Percentiles rank a stretch among this genome's conserved stretches.
Conservation (phyloP, 2,888 invertebrate genomes). For the Drosophila hawaiiensis region DNA sequence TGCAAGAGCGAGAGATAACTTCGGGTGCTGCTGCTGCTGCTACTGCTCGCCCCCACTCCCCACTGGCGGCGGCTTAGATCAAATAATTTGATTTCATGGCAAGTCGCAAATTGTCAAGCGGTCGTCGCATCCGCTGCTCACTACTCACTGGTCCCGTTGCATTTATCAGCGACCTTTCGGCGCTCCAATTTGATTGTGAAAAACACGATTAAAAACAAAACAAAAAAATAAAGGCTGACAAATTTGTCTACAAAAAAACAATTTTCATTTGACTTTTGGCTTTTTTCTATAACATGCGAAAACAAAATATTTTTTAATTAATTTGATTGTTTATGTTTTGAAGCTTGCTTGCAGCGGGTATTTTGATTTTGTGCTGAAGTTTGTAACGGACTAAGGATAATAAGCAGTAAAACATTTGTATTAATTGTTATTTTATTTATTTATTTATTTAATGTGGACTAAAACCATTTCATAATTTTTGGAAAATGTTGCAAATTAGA, state of each 20-base stretch:
- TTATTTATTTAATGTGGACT: not conserved
- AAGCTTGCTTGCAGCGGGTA: not conserved
- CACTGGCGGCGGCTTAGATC: slow-evolving; percentile 79
- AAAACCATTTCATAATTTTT: too few species aligned
- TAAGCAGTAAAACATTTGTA: not conserved
- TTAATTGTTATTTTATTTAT: not conserved
- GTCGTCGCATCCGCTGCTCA: slow-evolving; percentile 65
- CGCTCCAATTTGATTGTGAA: slow-evolving; percentile 68
- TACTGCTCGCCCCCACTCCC: slow-evolving; percentile 21
- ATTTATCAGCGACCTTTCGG: slow-evolving; percentile 31
- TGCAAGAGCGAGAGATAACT: slow-evolving; percentile 25
- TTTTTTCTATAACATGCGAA: slow-evolving; percentile 46
- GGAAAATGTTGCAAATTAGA: too few species aligned
- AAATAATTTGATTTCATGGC: slow-evolving; percentile 83
- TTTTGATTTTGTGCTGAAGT: not conserved
- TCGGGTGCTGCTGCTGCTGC: slow-evolving; percentile 13
- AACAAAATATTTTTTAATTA: slow-evolving; percentile 65
- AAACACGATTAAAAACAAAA: slow-evolving; percentile 17
- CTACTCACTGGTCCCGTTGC: slow-evolving; percentile 27
- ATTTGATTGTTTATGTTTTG: slow-evolving; percentile 52
- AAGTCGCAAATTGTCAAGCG: slow-evolving; percentile 83
- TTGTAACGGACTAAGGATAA: not conserved
- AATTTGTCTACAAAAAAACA: slow-evolving; percentile 37
- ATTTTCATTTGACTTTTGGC: slow-evolving; percentile 55
- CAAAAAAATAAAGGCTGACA: slow-evolving; percentile 2